These are phyloP conservation scores for Nasonia giraulti DNA, from an alignment of 1,140 invertebrate genomes.

Conservation along the genomic window DNA sequence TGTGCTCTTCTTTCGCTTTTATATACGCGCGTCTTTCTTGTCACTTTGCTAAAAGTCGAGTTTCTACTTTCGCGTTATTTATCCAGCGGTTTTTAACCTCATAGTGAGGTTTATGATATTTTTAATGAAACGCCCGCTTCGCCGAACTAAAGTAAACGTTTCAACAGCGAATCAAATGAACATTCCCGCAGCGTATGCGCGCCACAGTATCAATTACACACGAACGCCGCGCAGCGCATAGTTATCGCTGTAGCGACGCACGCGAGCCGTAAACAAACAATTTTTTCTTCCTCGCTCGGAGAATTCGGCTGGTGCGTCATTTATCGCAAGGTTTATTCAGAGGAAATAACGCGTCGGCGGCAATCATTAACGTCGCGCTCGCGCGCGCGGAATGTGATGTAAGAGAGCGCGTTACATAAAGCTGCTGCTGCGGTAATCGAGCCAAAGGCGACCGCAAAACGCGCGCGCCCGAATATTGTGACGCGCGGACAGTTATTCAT, in stretches of 20 bases:
- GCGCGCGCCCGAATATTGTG: slow-evolving; percentile 14
- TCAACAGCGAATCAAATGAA: slow-evolving; percentile 22
- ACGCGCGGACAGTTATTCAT: slow-evolving; percentile 36
- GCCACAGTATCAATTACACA: slow-evolving; percentile 25
- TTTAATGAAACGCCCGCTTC: not conserved
- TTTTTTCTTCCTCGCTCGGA: not conserved
- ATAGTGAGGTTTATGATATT: too few species aligned
- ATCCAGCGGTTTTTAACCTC: not conserved
- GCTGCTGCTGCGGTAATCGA: slow-evolving; percentile 15
- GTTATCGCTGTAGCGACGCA: not conserved
- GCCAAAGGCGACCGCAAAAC: not conserved
- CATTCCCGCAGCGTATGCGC: not conserved
- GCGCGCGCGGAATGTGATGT: slow-evolving; percentile 31
- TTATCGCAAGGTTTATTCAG: slow-evolving; percentile 36
- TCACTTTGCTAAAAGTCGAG: slow-evolving; percentile 2
- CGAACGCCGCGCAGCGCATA: not conserved
- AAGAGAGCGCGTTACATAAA: slow-evolving; percentile 11
- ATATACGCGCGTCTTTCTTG: not conserved
- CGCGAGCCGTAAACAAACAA: slow-evolving; percentile 10
- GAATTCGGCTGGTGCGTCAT: not conserved
- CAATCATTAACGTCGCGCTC: slow-evolving; percentile 1
- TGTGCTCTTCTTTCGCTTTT: slow-evolving; percentile 31
- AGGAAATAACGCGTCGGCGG: slow-evolving; percentile 30
- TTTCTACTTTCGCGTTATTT: not conserved
- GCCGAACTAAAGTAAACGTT: not conserved